Evolutionary conservation across 1,140 invertebrate species (phyloP).

Genomic region (Oreohelix idahoensis): DNA sequence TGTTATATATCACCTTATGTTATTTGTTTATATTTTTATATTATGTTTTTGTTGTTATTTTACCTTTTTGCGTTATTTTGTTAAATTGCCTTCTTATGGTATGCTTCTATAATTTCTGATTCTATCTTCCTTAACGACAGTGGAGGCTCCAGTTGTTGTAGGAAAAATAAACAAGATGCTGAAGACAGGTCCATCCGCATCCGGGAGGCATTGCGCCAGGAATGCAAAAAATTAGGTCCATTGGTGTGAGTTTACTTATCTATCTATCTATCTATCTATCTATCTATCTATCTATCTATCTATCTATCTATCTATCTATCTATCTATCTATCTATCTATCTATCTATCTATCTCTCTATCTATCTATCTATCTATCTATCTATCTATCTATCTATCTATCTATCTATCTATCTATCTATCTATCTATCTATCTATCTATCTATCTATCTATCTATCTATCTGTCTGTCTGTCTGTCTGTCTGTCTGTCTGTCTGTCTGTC

Average conservation of each 20-base stretch:
- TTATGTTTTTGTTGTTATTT: too few species aligned
- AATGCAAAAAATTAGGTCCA: constrained; percentile 84
- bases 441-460: too few species aligned
- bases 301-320: background rate
- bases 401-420: constrained; percentile 22
- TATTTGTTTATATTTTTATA: too few species aligned
- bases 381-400: constrained; percentile 22
- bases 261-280: background rate
- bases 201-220: constrained; percentile 49
- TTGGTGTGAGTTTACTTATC: constrained; percentile 77
- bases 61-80: too few species aligned
- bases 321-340: background rate
- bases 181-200: constrained; percentile 74
- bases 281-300: too few species aligned
- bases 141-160: constrained; percentile 23
- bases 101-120: too few species aligned
- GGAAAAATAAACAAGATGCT: constrained; percentile 27
- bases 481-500: too few species aligned
- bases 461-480: too few species aligned
- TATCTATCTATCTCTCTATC: background rate
- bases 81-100: too few species aligned
- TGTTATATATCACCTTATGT: too few species aligned
- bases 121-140: too few species aligned
- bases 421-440: constrained; percentile 22
- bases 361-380: constrained; percentile 10